Percentiles rank a stretch among this genome's conserved stretches.
phyloP scores from a whole-genome alignment of 2,888 invertebrate species.

The Frankliniella fusca region DNA sequence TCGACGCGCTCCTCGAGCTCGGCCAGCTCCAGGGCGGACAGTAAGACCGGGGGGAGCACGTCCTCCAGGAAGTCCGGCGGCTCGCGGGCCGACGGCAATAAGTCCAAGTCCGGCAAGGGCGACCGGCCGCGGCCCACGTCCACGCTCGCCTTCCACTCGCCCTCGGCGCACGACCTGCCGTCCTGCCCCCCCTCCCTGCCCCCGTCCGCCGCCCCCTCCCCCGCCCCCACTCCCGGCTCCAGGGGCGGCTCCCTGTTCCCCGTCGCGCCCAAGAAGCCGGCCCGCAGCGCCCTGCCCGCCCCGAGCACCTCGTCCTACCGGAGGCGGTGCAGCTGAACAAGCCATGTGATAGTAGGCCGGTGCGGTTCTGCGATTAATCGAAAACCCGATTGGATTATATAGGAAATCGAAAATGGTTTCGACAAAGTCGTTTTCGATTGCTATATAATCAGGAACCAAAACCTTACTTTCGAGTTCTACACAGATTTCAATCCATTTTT shows the following conservation, averaged over 20 bases:
- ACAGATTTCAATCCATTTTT: too few relatives aligned
- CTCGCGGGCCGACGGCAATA: not conserved
- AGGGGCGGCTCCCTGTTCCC: not conserved
- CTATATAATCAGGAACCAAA: too few relatives aligned
- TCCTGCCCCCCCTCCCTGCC: conserved; percentile 5
- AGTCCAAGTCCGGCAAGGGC: not conserved
- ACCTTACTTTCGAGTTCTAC: too few relatives aligned
- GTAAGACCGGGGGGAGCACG: not conserved
- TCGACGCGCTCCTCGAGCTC: not conserved
- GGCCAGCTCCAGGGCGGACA: conserved; percentile 14
- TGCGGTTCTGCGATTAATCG: too few relatives aligned
- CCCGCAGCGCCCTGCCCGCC: not conserved
- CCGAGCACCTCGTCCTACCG: not conserved
- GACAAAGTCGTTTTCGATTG: too few relatives aligned
- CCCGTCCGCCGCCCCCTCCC: conserved; percentile 1
- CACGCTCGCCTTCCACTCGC: conserved; percentile 15
- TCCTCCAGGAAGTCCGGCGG: not conserved
- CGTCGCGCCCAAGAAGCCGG: not conserved
- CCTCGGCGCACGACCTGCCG: not conserved
- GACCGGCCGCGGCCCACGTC: not conserved
- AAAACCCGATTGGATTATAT: too few relatives aligned
- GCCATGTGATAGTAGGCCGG: too few relatives aligned
- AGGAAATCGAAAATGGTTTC: too few relatives aligned
- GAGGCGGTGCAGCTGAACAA: not conserved
- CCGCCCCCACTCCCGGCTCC: conserved; percentile 13